Conservation (phyloP, 2,113 vertebrate genomes). For the Oncorhynchus gorbuscha region DNA sequence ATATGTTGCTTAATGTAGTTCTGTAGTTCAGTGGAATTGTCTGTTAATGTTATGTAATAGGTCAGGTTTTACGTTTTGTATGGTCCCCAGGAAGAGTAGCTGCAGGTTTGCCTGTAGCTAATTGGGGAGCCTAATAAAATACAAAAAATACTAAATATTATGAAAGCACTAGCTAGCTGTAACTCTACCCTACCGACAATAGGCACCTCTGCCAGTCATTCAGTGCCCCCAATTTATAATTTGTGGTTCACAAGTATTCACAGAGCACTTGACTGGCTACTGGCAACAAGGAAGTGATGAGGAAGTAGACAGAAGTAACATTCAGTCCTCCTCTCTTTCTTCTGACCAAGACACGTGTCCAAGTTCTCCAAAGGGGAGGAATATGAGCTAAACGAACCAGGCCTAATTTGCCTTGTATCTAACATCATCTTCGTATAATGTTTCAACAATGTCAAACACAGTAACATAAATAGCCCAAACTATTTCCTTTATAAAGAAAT, state of each 20-base stretch:
- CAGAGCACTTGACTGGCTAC: not conserved
- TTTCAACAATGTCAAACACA: not conserved
- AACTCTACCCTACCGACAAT: not conserved
- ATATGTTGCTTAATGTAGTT: no score
- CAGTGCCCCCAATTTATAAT: no score
- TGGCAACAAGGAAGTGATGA: not conserved
- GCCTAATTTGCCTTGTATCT: not conserved
- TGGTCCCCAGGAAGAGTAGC: no score
- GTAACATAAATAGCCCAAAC: no score
- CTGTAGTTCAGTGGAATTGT: no score
- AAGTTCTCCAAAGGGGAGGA: not conserved
- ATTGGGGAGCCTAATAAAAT: no score
- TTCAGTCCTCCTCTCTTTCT: slow-evolving; percentile 13
- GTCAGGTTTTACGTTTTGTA: no score
- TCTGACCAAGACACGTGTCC: not conserved
- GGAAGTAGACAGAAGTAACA: slow-evolving; percentile 25
- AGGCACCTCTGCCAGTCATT: not conserved
- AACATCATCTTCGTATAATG: not conserved
- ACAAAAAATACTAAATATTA: no score
- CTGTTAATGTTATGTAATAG: no score
- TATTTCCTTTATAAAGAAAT: not conserved
- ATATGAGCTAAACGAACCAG: not conserved
- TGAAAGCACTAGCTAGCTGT: not conserved
- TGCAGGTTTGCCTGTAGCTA: no score
- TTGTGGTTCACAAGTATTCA: not conserved